Conservation (phyloP, 2,113 vertebrate species). For the Corythornis vintsioides region DNA sequence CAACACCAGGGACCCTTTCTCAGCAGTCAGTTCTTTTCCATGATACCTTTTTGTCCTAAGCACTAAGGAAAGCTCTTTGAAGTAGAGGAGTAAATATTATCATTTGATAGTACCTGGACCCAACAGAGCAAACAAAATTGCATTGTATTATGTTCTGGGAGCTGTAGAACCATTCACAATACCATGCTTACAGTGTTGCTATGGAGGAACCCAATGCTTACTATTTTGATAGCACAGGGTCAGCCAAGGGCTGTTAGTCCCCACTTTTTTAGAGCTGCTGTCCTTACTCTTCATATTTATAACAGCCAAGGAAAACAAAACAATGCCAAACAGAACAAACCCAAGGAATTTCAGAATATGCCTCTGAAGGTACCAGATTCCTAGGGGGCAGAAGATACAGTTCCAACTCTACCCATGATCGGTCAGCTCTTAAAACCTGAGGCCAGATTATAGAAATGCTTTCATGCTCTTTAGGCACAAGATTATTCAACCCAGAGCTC, state of each 20-base stretch:
- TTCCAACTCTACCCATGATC: background rate
- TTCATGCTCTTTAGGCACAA: background rate
- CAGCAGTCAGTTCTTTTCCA: slow-evolving; percentile 23
- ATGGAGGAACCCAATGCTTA: slow-evolving; percentile 13
- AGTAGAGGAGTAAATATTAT: slow-evolving; percentile 79
- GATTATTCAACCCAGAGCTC: background rate
- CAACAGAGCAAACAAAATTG: slow-evolving; percentile 61
- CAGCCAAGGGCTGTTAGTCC: background rate
- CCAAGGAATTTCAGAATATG: background rate
- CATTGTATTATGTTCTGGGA: slow-evolving; percentile 58
- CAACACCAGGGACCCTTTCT: background rate
- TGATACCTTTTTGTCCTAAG: slow-evolving; percentile 53
- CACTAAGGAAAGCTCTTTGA: slow-evolving; percentile 76
- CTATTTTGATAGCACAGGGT: background rate
- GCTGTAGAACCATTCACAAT: slow-evolving; percentile 3
- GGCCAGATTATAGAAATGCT: background rate
- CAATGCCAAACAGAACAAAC: background rate
- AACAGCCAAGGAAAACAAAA: background rate
- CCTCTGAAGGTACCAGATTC: background rate
- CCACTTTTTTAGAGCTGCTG: background rate
- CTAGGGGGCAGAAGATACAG: background rate
- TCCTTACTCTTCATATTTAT: background rate
- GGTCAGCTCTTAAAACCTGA: background rate
- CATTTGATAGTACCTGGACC: slow-evolving; percentile 72
- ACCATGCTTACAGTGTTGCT: slow-evolving; percentile 38